These are phyloP conservation scores for Iguana delicatissima DNA, from an alignment of 2,797 vertebrate genomes.

Conservation along the genomic window DNA sequence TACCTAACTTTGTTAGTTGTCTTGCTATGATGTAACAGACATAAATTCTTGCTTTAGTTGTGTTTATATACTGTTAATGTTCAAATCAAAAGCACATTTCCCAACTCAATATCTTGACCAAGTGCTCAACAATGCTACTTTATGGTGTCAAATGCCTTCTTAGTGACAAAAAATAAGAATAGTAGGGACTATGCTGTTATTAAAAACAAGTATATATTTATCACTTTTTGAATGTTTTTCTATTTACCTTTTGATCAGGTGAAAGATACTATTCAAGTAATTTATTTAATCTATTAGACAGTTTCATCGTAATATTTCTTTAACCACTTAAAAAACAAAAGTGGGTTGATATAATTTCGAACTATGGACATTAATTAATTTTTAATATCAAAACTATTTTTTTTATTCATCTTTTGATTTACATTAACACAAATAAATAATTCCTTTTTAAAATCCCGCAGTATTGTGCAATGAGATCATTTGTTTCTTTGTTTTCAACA, in stretches of 20 bases:
- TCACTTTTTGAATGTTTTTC: neutral
- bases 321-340: neutral
- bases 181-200: neutral
- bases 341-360: neutral
- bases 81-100: too few species aligned
- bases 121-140: neutral
- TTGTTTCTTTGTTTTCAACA: neutral
- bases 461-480: neutral
- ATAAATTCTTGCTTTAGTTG: too few species aligned
- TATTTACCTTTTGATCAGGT: neutral
- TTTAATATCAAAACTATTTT: neutral
- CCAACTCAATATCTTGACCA: neutral
- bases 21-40: too few species aligned
- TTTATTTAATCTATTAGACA: neutral
- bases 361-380: neutral
- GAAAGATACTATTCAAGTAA: neutral
- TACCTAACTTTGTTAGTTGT: neutral
- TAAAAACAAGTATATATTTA: neutral
- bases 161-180: neutral
- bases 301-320: neutral
- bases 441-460: neutral
- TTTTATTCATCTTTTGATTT: neutral
- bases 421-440: neutral
- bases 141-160: neutral
- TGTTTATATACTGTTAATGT: too few species aligned